Evolutionary conservation across 2,797 vertebrate species (phyloP), one percentile per base, ranked within the genome.

Genomic region (Diglossa cyanea): DNA sequence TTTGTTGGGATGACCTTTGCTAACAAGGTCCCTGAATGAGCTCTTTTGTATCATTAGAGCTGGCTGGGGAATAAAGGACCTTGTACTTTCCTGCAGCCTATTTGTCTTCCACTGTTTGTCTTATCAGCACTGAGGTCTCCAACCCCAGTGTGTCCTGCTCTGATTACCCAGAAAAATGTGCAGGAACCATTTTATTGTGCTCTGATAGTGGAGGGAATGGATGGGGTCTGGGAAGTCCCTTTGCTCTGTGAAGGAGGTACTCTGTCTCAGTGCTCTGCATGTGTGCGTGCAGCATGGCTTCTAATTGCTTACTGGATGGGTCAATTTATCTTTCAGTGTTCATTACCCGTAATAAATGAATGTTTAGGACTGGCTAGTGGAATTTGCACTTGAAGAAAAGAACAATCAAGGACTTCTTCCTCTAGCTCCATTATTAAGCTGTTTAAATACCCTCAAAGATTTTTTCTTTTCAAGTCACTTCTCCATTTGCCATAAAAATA

Each of bases 311-410:
- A 4, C 86, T 94, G 88, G 79, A 91, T 92, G 78, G 88, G 90
- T 96, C 85, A 93, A 81, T 97, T 94, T 88, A 82, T 97, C 91
- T 93, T 90, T 76, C 24, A 31, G 78, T 91, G 91, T 92, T 95
- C 78, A 87, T 95, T 97, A 96, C 58, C 74, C 70, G 3, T 80
- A 94, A 97, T 92, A 95, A 97, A 94, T 93, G 85, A 87, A 76
- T 61, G 61, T 55, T 96, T 95, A 94, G 78, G 76, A 76, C 55
- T 93, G 65, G 53, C 71, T 92, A 65, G 42, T 86, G 79, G 65
- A 95, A 93, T 94, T 71, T 92, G 54, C 65, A 83, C 86, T 94
- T 91, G 82, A 80, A 93, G 66, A 84, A 85, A 85, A 63, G 77
- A 94, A 90, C 84, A 85, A 83, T 88, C 35, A 91, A 63, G 48